Conservation (phyloP, 2,888 invertebrate genomes). For the Zootermopsis nevadensis region DNA sequence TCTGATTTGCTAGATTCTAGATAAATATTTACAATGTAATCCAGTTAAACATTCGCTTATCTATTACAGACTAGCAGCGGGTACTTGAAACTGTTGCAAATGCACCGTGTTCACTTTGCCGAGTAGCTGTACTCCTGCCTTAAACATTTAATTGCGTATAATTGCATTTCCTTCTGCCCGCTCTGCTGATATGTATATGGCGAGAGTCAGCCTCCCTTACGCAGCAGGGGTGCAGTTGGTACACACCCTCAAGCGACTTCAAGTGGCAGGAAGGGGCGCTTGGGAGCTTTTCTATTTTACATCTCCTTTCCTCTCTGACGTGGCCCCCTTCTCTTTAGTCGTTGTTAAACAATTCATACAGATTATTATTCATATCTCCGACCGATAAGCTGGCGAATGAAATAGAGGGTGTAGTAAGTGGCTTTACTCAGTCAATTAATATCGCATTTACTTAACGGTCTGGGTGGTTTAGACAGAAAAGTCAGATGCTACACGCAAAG, state of each 20-base stretch:
- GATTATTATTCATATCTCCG: not conserved
- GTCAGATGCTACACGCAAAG: too few relatives aligned
- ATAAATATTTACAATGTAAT: too few relatives aligned
- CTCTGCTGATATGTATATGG: not conserved
- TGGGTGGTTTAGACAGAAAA: too few relatives aligned
- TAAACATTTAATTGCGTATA: not conserved
- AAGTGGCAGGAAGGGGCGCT: not conserved
- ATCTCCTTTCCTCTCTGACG: not conserved
- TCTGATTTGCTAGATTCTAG: too few relatives aligned
- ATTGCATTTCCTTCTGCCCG: not conserved
- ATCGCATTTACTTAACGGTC: not conserved
- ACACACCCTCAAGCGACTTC: slow-evolving; percentile 1
- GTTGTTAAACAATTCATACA: not conserved
- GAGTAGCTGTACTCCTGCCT: not conserved
- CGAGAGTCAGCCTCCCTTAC: not conserved
- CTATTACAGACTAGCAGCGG: too few relatives aligned
- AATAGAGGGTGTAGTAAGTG: not conserved
- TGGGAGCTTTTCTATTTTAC: not conserved
- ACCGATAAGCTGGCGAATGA: not conserved
- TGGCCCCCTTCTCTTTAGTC: not conserved
- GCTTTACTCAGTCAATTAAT: not conserved
- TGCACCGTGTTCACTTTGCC: not conserved
- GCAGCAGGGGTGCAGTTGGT: not conserved
- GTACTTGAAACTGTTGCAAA: too few relatives aligned
- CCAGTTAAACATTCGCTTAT: too few relatives aligned